These are phyloP conservation scores for Pangasius larnaudii DNA, from an alignment of 2,797 vertebrate species.

Conservation along the genomic window DNA sequence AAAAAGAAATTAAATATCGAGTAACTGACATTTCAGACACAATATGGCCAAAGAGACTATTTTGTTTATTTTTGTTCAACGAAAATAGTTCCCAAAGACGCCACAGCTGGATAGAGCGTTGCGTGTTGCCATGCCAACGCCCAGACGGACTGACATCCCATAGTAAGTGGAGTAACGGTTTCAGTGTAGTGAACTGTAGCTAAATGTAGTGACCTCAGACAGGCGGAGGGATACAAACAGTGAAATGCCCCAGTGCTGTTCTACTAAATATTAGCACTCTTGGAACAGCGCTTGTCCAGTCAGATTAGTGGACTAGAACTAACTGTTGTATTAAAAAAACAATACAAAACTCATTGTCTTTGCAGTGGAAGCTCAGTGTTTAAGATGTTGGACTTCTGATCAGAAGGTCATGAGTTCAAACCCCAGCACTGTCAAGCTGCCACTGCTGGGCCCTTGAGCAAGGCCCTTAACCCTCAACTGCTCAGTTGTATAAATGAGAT, in stretches of 20 bases:
- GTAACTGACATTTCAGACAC: not conserved
- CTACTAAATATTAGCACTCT: not conserved
- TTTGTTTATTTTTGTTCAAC: not conserved
- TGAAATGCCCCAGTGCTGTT: not conserved
- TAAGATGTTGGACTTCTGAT: too few relatives aligned
- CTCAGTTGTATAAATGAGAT: too few relatives aligned
- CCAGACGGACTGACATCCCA: not conserved
- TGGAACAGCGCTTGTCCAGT: not conserved
- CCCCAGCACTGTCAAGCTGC: too few relatives aligned
- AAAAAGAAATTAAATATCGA: not conserved
- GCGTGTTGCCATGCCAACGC: constrained; percentile 8
- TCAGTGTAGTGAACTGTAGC: not conserved
- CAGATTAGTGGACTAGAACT: not conserved
- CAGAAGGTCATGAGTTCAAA: too few relatives aligned
- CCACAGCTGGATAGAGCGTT: not conserved
- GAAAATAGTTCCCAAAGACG: not conserved
- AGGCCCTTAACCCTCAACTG: too few relatives aligned
- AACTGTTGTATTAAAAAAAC: too few relatives aligned
- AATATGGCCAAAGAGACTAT: not conserved
- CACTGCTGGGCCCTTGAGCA: too few relatives aligned
- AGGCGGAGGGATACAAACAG: not conserved
- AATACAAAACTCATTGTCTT: too few relatives aligned
- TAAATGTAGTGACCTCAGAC: too few relatives aligned
- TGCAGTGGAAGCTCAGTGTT: too few relatives aligned
- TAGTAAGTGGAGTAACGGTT: not conserved